Conservation (phyloP, 2,888 invertebrate species). For the Margaritifera margaritifera region DNA sequence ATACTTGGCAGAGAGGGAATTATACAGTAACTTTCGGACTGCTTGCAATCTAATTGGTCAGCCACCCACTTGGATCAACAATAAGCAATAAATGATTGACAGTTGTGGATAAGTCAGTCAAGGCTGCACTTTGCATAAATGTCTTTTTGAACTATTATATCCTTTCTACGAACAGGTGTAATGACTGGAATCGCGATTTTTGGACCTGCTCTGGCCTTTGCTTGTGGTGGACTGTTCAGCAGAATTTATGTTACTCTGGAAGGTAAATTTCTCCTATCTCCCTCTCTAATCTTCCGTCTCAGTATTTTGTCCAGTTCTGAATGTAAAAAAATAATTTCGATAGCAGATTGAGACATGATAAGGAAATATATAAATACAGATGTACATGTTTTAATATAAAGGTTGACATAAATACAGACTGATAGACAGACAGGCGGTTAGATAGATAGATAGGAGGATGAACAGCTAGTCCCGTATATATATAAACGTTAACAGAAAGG, state of each 20-base stretch:
- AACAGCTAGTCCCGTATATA: no score
- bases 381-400: no score
- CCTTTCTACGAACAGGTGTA: constrained; percentile 24
- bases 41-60: no score
- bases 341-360: no score
- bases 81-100: not conserved
- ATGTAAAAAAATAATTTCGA: no score
- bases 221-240: constrained; percentile 43
- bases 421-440: no score
- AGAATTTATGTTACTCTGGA: constrained; percentile 45
- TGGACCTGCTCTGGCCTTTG: constrained; percentile 44
- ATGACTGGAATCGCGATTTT: constrained; percentile 29
- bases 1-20: no score
- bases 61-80: not conserved
- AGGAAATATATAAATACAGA: no score
- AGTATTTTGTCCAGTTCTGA: not conserved
- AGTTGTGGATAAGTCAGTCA: not conserved
- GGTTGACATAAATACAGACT: no score
- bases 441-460: no score
- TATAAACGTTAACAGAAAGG: no score
- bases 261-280: constrained; percentile 23
- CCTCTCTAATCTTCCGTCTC: not conserved
- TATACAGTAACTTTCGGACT: no score
- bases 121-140: not conserved
- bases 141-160: not conserved